Conservation (phyloP, 2,888 invertebrate species). For the Dynastes tityus region DNA sequence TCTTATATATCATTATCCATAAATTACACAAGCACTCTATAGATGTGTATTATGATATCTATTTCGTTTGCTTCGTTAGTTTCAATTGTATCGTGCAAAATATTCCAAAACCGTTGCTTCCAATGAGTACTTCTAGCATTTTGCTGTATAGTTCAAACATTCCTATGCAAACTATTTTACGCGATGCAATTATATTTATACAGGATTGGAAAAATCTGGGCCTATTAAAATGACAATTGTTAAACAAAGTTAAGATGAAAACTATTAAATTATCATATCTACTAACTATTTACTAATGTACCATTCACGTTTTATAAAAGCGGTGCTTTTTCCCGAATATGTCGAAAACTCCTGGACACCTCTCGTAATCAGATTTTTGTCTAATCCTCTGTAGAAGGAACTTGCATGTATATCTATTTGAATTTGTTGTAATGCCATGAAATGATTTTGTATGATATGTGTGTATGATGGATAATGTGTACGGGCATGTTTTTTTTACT, state of each 20-base stretch:
- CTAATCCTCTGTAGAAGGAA: slow-evolving; percentile 12
- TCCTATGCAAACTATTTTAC: neutral
- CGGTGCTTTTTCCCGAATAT: neutral
- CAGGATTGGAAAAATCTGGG: slow-evolving; percentile 20
- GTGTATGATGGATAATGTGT: slow-evolving; percentile 44
- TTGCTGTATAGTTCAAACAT: neutral
- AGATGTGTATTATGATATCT: slow-evolving; percentile 63
- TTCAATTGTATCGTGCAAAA: slow-evolving; percentile 25
- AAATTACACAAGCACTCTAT: slow-evolving; percentile 66
- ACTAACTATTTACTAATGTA: no score
- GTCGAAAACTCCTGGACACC: neutral
- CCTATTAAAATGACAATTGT: neutral
- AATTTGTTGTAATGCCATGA: slow-evolving; percentile 36
- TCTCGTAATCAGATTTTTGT: slow-evolving; percentile 12
- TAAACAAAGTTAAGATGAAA: neutral
- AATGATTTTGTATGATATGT: slow-evolving; percentile 40
- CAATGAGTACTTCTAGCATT: neutral
- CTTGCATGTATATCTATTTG: slow-evolving; percentile 25
- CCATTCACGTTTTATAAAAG: no score
- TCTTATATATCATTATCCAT: slow-evolving; percentile 35
- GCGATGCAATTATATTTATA: slow-evolving; percentile 14
- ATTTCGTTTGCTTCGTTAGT: slow-evolving; percentile 26
- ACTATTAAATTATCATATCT: no score
- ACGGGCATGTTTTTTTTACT: slow-evolving; percentile 48
- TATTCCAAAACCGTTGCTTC: neutral